These are phyloP conservation scores for Cantharis rufa DNA, from an alignment of 2,888 invertebrate species.

Conservation along the genomic window DNA sequence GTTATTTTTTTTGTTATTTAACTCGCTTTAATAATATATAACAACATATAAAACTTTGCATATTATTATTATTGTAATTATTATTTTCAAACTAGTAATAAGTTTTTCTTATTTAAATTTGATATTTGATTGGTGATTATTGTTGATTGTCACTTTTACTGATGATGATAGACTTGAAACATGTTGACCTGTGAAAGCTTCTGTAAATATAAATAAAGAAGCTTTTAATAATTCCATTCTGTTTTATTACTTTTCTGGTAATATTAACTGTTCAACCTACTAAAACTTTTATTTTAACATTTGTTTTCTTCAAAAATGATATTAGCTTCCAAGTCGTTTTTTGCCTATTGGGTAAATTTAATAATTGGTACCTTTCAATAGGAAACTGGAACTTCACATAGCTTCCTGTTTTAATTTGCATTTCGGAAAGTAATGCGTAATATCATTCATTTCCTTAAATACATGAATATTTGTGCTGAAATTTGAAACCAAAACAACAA, in stretches of 20 bases:
- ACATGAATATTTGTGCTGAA: no score
- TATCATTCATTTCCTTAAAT: no score
- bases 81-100: slow-evolving; percentile 36
- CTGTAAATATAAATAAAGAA: slow-evolving; percentile 54
- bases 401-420: no score
- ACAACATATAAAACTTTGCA: neutral
- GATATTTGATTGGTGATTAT: slow-evolving; percentile 38
- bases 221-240: slow-evolving; percentile 35
- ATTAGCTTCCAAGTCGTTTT: no score
- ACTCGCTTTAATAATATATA: slow-evolving; percentile 3
- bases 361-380: no score
- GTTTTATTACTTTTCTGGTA: neutral
- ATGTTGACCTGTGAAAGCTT: slow-evolving; percentile 50
- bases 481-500: no score
- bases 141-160: slow-evolving; percentile 43
- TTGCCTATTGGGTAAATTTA: no score
- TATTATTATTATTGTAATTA: neutral
- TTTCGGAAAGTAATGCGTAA: no score
- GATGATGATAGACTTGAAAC: slow-evolving; percentile 55
- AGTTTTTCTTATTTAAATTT: slow-evolving; percentile 39
- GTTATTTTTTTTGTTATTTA: slow-evolving; percentile 12
- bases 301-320: no score
- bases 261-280: no score
- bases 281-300: no score
- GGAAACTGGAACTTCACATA: no score